These are phyloP conservation scores for Indri indri DNA, from an alignment of 2,113 vertebrate species.

Conservation along the genomic window DNA sequence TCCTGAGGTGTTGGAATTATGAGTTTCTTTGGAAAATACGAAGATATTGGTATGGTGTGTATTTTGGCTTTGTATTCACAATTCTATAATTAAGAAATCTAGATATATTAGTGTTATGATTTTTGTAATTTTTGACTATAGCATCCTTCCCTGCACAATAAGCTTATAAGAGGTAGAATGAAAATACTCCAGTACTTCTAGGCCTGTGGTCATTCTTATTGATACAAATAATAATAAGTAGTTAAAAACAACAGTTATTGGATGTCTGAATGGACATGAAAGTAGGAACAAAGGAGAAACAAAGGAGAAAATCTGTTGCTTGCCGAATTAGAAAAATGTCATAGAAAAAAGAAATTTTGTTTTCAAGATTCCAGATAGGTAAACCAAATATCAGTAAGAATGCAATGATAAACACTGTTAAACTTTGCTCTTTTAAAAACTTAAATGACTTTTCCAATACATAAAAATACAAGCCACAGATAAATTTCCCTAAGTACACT, in stretches of 20 bases:
- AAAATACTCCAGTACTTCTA: not conserved
- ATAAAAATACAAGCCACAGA: not conserved
- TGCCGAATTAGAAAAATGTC: not conserved
- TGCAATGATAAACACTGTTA: not conserved
- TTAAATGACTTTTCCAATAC: not conserved
- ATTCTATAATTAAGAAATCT: not conserved
- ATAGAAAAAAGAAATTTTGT: slow-evolving; percentile 24
- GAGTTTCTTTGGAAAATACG: slow-evolving; percentile 19
- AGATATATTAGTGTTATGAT: not conserved
- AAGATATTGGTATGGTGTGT: not conserved
- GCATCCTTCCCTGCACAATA: not conserved
- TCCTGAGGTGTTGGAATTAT: not conserved
- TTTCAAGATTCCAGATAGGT: not conserved
- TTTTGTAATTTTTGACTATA: not conserved
- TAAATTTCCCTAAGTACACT: not conserved
- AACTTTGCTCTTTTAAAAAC: not conserved
- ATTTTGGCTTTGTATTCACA: slow-evolving; percentile 1
- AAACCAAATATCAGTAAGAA: not conserved
- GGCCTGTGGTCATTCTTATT: not conserved
- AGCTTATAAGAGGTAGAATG: not conserved
- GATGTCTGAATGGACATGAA: not conserved
- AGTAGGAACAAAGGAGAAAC: not conserved
- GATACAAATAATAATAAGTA: not conserved
- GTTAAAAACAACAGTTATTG: not conserved
- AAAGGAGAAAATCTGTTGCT: slow-evolving; percentile 11